Evolutionary conservation across 2,888 invertebrate species (phyloP).

Genomic region (Cerceris ruficornis): DNA sequence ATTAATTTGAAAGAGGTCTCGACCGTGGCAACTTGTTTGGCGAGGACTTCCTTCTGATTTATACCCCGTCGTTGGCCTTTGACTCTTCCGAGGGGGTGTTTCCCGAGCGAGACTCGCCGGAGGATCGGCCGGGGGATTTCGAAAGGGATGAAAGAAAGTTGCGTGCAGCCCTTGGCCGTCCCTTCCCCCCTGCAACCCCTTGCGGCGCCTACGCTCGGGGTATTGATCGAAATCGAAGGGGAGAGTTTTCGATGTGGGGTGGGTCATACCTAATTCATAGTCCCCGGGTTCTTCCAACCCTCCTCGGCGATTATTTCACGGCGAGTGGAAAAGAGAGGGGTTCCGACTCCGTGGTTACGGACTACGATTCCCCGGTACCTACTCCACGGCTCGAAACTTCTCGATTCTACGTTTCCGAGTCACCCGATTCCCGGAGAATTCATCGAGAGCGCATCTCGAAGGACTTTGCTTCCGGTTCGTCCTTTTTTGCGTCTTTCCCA

Average conservation of each 20-base stretch:
- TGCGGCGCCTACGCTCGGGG: conserved; percentile 54
- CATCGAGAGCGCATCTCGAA: too few species aligned
- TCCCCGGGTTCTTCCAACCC: conserved; percentile 67
- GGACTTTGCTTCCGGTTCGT: too few species aligned
- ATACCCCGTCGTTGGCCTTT: conserved; percentile 67
- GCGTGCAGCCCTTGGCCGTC: conserved; percentile 47
- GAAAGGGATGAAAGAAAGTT: conserved; percentile 61
- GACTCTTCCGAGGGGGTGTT: conserved; percentile 57
- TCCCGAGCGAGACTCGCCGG: conserved; percentile 31
- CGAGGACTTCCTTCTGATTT: conserved; percentile 67
- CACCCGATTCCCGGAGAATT: too few species aligned
- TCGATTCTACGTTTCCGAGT: not conserved
- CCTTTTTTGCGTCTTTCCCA: not conserved
- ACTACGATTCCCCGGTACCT: not conserved
- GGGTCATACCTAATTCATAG: conserved; percentile 76
- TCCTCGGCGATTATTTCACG: conserved; percentile 67
- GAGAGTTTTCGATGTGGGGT: conserved; percentile 67
- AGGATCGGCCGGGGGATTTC: conserved; percentile 36
- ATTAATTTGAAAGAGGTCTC: conserved; percentile 68
- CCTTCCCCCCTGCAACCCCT: conserved; percentile 41
- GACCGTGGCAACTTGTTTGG: conserved; percentile 63
- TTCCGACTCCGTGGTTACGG: conserved; percentile 34
- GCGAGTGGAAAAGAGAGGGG: conserved; percentile 36
- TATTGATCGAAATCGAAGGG: conserved; percentile 79
- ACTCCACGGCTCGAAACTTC: conserved; percentile 10